phyloP scores from a whole-genome alignment of 2,113 vertebrate genomes.

The Ciconia stormi region DNA sequence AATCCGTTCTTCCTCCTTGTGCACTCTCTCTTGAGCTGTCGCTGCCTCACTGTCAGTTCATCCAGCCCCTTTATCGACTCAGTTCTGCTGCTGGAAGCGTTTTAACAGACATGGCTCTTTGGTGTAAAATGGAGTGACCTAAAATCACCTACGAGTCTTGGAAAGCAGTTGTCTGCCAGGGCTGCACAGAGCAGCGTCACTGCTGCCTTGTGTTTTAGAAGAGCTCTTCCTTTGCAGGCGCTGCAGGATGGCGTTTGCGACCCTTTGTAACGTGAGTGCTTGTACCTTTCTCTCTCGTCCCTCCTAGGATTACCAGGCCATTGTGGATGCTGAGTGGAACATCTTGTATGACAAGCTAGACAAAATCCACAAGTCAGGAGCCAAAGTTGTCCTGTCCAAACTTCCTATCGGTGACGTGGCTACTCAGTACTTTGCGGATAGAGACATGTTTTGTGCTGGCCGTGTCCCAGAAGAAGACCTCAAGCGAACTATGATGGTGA shows the following conservation, averaged over 20 bases:
- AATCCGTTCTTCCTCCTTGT: neutral
- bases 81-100: neutral
- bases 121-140: neutral
- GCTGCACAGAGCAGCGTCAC: accelerated
- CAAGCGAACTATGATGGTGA: conserved; percentile 97
- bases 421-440: conserved; percentile 95
- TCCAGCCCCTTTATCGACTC: neutral
- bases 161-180: neutral
- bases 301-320: conserved; percentile 93
- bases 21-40: neutral
- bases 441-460: conserved; percentile 97
- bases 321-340: conserved; percentile 97
- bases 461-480: conserved; percentile 94
- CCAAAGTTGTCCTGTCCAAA: conserved; percentile 95
- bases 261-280: accelerated
- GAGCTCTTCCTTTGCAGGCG: neutral
- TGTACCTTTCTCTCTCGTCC: neutral
- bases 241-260: accelerated
- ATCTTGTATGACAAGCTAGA: conserved; percentile 97
- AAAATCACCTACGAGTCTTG: neutral
- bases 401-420: conserved; percentile 95
- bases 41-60: neutral
- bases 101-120: neutral
- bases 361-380: conserved; percentile 89
- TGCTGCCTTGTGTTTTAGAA: neutral